Conservation (phyloP, 2,888 invertebrate species). For the Melipona beecheii region DNA sequence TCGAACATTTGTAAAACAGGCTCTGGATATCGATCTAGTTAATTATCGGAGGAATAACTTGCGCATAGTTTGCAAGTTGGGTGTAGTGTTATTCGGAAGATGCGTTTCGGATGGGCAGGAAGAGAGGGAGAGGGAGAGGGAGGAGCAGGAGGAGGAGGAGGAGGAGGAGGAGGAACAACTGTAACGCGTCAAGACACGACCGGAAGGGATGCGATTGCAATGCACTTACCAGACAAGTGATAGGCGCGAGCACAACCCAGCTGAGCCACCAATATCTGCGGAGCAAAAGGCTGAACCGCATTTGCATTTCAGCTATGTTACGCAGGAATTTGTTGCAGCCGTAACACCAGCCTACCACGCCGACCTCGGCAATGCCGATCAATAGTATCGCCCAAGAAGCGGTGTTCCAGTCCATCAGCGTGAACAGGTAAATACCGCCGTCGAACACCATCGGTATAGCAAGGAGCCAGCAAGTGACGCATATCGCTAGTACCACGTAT, state of each 20-base stretch:
- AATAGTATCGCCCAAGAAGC: conserved; percentile 91
- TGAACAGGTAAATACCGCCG: conserved; percentile 90
- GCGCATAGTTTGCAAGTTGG: conserved; percentile 33
- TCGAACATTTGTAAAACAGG: conserved; percentile 29
- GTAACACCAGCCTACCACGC: conserved; percentile 89
- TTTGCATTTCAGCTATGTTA: conserved; percentile 87
- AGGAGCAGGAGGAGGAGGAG: no score
- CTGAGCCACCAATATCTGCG: conserved; percentile 89
- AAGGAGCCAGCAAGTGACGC: conserved; percentile 88
- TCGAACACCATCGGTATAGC: conserved; percentile 91
- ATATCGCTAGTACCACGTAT: conserved; percentile 88
- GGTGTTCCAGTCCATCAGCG: conserved; percentile 91
- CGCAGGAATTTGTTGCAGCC: conserved; percentile 87
- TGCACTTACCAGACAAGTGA: conserved; percentile 88
- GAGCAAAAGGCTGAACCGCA: conserved; percentile 87
- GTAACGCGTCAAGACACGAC: conserved; percentile 25
- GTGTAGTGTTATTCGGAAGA: no score
- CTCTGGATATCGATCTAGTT: conserved; percentile 13
- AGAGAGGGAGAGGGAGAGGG: no score
- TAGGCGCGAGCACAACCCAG: conserved; percentile 90
- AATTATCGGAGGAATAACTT: conserved; percentile 52
- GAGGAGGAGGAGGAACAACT: neutral
- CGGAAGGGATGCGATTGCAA: conserved; percentile 35
- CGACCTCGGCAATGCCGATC: conserved; percentile 89
- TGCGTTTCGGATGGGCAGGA: no score